Conservation (phyloP, 1,140 invertebrate species). For the Octopus sinensis region DNA sequence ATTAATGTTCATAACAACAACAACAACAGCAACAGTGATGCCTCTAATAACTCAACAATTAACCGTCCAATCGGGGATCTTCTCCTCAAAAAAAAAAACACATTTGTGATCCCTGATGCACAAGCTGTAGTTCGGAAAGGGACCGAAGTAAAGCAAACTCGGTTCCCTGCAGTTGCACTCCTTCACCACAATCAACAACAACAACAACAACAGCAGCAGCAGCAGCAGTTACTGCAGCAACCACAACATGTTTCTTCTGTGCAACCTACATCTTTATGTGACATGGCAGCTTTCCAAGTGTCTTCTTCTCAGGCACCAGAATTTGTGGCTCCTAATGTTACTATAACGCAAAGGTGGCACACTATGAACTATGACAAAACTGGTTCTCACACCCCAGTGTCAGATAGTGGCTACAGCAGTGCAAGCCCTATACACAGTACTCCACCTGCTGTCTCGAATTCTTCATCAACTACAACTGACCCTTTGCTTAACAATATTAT, state of each 20-base stretch:
- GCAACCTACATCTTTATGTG: neutral
- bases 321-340: neutral
- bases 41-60: neutral
- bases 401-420: constrained; percentile 39
- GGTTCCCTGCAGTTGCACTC: neutral
- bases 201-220: neutral
- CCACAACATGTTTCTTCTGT: neutral
- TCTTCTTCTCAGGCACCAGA: neutral
- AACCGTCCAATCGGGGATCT: neutral
- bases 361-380: constrained; percentile 2
- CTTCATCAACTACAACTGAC: neutral
- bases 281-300: neutral
- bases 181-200: neutral
- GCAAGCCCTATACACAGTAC: constrained; percentile 29
- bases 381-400: constrained; percentile 30
- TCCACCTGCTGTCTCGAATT: neutral
- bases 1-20: neutral
- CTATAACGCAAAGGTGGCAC: neutral
- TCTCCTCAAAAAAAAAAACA: neutral
- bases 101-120: constrained; percentile 4
- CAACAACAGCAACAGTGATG: neutral
- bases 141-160: neutral
- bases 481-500: neutral
- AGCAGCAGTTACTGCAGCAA: neutral
- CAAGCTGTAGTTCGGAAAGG: constrained; percentile 8